phyloP scores from a whole-genome alignment of 1,140 invertebrate genomes.

The Brevipalpus yothersi region DNA sequence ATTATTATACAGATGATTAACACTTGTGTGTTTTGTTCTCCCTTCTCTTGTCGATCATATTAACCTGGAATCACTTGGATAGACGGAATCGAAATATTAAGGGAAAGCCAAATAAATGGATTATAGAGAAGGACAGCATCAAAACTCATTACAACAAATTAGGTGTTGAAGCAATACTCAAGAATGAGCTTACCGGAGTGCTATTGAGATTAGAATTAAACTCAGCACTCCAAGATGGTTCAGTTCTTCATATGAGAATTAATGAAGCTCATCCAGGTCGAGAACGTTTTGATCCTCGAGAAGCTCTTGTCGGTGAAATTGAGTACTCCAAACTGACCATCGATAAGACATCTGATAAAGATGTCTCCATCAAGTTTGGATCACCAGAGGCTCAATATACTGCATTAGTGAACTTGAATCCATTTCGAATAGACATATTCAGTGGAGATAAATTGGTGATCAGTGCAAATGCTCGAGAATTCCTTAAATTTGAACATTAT shows the following conservation, averaged over 20 bases:
- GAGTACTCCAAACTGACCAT: conserved; percentile 2
- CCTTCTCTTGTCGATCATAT: too few relatives aligned
- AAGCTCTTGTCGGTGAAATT: conserved; percentile 29
- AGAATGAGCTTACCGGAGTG: background rate
- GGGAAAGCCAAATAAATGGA: conserved; percentile 8
- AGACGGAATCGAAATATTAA: background rate
- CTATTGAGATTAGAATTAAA: conserved; percentile 1
- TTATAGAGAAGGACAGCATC: conserved; percentile 20
- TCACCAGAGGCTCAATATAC: conserved; percentile 26
- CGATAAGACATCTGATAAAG: conserved; percentile 20
- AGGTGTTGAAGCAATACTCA: conserved; percentile 15
- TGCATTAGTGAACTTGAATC: conserved; percentile 40
- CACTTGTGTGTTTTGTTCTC: background rate
- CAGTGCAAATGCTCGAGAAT: conserved; percentile 58
- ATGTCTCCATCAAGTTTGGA: conserved; percentile 30
- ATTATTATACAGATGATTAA: background rate
- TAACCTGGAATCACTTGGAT: too few relatives aligned
- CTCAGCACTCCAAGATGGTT: conserved; percentile 2
- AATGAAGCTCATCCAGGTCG: conserved; percentile 56
- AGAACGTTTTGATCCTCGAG: conserved; percentile 48
- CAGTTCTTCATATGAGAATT: conserved; percentile 44
- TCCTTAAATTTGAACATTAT: conserved; percentile 77
- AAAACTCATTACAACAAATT: conserved; percentile 20
- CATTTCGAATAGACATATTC: conserved; percentile 63
- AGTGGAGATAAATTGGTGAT: conserved; percentile 43